Conservation (phyloP, 2,797 vertebrate species). For the Kryptolebias ocellatus region DNA sequence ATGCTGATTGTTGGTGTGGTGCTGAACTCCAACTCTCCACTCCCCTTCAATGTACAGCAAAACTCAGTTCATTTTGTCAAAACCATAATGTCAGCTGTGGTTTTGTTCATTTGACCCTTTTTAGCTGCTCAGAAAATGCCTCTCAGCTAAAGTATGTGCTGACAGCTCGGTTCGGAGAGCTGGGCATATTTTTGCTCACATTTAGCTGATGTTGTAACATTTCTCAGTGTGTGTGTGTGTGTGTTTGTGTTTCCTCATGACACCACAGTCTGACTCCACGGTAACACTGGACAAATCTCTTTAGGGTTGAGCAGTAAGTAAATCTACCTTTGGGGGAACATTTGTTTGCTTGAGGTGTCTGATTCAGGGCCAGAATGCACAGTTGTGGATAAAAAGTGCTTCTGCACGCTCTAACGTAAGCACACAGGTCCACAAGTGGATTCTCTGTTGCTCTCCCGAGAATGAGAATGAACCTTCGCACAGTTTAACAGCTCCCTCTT, state of each 20-base stretch:
- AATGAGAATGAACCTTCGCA: neutral
- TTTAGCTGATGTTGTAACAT: neutral
- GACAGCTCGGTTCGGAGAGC: too few species aligned
- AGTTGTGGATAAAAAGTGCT: too few species aligned
- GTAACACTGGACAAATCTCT: constrained; percentile 2
- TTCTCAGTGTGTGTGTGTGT: constrained; percentile 10
- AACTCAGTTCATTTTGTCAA: neutral
- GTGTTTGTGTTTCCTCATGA: constrained; percentile 20
- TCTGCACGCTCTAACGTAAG: neutral
- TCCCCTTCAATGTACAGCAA: neutral
- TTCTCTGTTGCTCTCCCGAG: constrained; percentile 1
- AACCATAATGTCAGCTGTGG: too few species aligned
- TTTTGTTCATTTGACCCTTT: too few species aligned
- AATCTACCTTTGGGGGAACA: constrained; percentile 35
- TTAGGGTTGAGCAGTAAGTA: constrained; percentile 24
- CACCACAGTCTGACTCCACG: constrained; percentile 10
- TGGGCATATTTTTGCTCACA: neutral
- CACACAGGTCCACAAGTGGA: neutral
- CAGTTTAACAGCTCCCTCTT: constrained; percentile 44
- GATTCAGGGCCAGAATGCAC: constrained; percentile 30
- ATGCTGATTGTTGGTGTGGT: neutral
- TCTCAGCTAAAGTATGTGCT: too few species aligned
- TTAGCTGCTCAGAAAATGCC: too few species aligned
- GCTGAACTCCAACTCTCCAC: neutral
- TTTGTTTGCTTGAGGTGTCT: constrained; percentile 29